These are phyloP conservation scores for Anastrepha obliqua DNA, from an alignment of 1,140 invertebrate genomes.

Conservation along the genomic window DNA sequence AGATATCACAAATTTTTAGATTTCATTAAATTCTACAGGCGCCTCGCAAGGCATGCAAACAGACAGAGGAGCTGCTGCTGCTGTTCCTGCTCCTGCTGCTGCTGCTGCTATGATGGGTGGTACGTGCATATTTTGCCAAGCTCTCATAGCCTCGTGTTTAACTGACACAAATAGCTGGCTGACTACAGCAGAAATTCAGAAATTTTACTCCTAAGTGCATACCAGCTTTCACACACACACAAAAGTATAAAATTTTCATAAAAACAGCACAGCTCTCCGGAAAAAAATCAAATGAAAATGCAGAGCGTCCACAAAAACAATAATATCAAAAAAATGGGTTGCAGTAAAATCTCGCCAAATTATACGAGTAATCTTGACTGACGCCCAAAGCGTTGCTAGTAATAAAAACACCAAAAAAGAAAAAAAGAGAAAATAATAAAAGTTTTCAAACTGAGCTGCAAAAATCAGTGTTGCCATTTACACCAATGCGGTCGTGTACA, in stretches of 20 bases:
- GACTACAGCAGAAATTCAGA: not conserved
- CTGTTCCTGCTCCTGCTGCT: too few species aligned
- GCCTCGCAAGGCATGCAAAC: not conserved
- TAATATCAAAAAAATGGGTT: constrained; percentile 13
- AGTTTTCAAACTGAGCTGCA: not conserved
- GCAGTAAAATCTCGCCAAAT: constrained; percentile 45
- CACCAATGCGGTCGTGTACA: not conserved
- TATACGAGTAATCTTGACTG: not conserved
- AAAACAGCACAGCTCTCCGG: not conserved
- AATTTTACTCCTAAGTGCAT: not conserved
- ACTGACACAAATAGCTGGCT: constrained; percentile 1
- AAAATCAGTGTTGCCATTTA: constrained; percentile 33
- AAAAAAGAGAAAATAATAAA: not conserved
- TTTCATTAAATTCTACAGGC: constrained; percentile 45
- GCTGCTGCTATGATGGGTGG: too few species aligned
- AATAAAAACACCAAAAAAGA: constrained; percentile 20
- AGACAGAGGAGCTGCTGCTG: too few species aligned
- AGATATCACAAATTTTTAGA: constrained; percentile 43
- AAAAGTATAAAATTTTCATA: constrained; percentile 29
- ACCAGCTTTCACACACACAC: not conserved
- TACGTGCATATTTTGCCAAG: too few species aligned
- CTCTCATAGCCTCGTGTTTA: constrained; percentile 15
- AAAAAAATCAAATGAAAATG: not conserved
- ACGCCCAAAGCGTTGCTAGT: not conserved
- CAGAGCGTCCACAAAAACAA: constrained; percentile 18